Conservation (phyloP, 2,113 vertebrate species). For the Sciurus niger region DNA sequence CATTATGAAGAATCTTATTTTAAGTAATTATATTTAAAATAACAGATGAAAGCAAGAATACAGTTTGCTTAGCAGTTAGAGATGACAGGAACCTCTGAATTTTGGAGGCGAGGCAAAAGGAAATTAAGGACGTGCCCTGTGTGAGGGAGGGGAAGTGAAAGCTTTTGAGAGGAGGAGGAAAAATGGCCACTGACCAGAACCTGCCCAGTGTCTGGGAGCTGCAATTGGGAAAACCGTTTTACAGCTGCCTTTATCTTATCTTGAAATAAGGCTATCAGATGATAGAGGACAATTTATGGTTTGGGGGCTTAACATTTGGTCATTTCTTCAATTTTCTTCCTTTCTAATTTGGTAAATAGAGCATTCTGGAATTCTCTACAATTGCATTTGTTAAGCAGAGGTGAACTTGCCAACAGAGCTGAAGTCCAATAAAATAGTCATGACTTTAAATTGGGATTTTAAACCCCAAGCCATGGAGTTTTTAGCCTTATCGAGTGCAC, state of each 20-base stretch:
- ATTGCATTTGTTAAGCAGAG: slow-evolving; percentile 49
- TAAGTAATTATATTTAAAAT: slow-evolving; percentile 57
- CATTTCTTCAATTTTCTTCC: slow-evolving; percentile 39
- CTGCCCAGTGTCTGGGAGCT: neutral
- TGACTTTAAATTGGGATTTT: slow-evolving; percentile 37
- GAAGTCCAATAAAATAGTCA: neutral
- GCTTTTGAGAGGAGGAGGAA: neutral
- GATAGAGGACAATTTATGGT: neutral
- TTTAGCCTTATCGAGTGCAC: slow-evolving; percentile 18
- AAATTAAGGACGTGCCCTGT: neutral
- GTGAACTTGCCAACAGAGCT: slow-evolving; percentile 31
- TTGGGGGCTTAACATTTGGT: slow-evolving; percentile 17
- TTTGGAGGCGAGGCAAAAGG: neutral
- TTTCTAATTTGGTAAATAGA: slow-evolving; percentile 47
- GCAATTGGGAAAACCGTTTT: neutral
- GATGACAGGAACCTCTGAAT: neutral
- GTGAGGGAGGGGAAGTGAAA: neutral
- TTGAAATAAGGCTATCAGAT: slow-evolving; percentile 46
- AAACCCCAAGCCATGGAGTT: neutral
- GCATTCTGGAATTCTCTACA: slow-evolving; percentile 54
- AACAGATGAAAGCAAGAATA: slow-evolving; percentile 3
- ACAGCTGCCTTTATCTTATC: neutral
- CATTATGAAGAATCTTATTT: slow-evolving; percentile 39
- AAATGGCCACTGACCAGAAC: neutral
- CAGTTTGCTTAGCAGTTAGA: slow-evolving; percentile 44